Evolutionary conservation across 2,888 invertebrate genomes (phyloP), one percentile per base, ranked within the genome.

Genomic region (Nebria brevicollis): DNA sequence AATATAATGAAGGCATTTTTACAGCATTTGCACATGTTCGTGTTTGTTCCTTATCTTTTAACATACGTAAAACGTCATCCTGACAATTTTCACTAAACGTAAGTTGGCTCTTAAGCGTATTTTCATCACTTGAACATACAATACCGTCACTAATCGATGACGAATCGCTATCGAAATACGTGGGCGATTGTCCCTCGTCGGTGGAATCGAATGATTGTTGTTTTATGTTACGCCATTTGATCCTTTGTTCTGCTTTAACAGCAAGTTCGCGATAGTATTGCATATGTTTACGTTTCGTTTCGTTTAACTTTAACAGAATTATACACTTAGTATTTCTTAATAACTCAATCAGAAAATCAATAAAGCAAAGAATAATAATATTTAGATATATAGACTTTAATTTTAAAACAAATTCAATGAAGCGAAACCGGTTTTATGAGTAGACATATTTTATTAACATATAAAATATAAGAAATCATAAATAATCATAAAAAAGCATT

Each of bases 251-350:
- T 5, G 93, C 90, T 85, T 92, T 91, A 82, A 93, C 89, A 0
- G 95, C 95, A 82, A 94, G 88, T 73, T 93, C 89, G 86, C 92
- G 93, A 87, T 94, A 94, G 84, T 91, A 91, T 84, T 91, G 91
- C 91, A 95, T 93, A 89, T 95, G 93, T 85, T 90, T 90, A 41
- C 92, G 90, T 83, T 91, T 90, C 87, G 92, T 91, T 83, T 91
- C 90, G 11, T 93, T 94, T 87, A 95, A 90, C 95, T 95, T 88
- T 77, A 41, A 65, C 26, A 66, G 26, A 75, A 70, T 43, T 42
- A 41, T 25, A 43, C 64, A 70, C 79, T 70, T 54, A n/a, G 79
- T 64, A 26, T 75, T 81, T 25, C 11, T 82, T 15, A 70, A 77
- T 76, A 13, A 82, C 8, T 81, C 20, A 82, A 70, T 78, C 34